Percentiles rank a stretch among this genome's conserved stretches.
Evolutionary conservation across 2,888 invertebrate genomes (phyloP).

Genomic region (Allacma fusca): DNA sequence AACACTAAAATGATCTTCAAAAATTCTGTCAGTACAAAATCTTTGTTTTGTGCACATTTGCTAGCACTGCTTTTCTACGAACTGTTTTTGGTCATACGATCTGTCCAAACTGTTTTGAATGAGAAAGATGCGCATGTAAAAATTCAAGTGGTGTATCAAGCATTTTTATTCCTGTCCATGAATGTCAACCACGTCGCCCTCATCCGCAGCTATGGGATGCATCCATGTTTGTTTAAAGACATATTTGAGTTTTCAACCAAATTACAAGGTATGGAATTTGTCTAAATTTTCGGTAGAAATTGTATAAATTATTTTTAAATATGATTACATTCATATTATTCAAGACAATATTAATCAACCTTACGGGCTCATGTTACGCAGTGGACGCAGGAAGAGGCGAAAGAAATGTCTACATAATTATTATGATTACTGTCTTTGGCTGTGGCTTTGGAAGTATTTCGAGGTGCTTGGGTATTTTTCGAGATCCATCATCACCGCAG

Average conservation of each 20-base stretch:
- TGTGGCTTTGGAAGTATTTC: constrained; percentile 21
- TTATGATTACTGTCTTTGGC: not conserved
- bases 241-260: not conserved
- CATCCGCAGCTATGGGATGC: not conserved
- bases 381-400: too few relatives aligned
- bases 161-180: constrained; percentile 2
- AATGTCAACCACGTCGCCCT: constrained; percentile 1
- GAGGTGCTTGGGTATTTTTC: not conserved
- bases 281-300: too few relatives aligned
- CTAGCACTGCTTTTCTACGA: not conserved
- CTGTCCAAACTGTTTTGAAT: not conserved
- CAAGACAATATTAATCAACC: too few relatives aligned
- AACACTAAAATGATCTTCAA: not conserved
- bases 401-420: not conserved
- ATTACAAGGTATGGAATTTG: not conserved
- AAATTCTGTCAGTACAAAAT: not conserved
- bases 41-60: not conserved
- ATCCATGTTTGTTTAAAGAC: not conserved
- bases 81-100: not conserved
- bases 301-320: too few relatives aligned
- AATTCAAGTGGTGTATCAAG: not conserved
- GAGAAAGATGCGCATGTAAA: not conserved
- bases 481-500: not conserved
- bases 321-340: too few relatives aligned
- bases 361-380: too few relatives aligned